phyloP scores from a whole-genome alignment of 2,113 vertebrate species.

The Hemicordylus capensis region DNA sequence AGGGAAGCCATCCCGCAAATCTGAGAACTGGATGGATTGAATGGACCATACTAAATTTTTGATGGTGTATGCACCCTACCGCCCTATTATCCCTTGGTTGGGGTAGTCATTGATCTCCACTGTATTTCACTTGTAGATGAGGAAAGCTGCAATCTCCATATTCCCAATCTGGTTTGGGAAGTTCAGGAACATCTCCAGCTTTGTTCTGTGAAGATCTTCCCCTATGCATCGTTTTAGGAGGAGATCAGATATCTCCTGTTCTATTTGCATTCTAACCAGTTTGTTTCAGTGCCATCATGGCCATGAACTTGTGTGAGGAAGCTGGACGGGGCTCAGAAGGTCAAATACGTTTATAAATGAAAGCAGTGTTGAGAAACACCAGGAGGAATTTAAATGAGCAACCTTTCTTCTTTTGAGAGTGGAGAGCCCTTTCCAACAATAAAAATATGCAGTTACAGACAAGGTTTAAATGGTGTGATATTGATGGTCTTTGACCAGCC shows the following conservation, averaged over 20 bases:
- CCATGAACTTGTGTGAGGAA: neutral
- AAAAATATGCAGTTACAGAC: neutral
- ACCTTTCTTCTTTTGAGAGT: neutral
- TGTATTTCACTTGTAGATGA: neutral
- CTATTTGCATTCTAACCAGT: neutral
- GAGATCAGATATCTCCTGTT: neutral
- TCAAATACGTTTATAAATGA: neutral
- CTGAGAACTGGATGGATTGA: neutral
- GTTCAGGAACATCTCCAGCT: neutral
- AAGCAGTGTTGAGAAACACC: neutral
- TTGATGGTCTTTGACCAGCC: conserved; percentile 1
- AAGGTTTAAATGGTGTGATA: neutral
- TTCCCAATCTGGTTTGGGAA: neutral
- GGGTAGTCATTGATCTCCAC: neutral
- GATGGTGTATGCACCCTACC: neutral
- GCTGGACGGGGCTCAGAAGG: neutral
- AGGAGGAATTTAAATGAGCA: neutral
- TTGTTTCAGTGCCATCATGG: neutral
- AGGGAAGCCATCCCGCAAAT: neutral
- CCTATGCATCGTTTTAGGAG: neutral
- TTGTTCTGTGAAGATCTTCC: neutral
- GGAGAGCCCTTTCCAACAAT: neutral
- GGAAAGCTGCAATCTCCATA: neutral
- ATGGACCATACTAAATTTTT: neutral
- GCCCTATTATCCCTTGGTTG: neutral